These are phyloP conservation scores for Cryptomyrus ogoouensis DNA, from an alignment of 2,113 vertebrate species.

Conservation along the genomic window DNA sequence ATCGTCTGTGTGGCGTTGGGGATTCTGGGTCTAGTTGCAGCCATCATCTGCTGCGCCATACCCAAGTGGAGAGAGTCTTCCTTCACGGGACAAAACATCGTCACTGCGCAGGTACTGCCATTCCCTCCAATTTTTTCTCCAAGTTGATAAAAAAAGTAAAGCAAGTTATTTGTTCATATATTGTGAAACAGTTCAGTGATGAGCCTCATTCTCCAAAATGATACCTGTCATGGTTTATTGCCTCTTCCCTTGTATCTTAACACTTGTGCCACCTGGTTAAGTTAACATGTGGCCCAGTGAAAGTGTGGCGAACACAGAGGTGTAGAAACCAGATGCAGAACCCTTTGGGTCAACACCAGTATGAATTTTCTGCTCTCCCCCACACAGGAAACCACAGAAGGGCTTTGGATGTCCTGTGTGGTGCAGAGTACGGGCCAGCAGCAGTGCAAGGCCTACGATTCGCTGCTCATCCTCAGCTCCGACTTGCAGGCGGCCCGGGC, in stretches of 20 bases:
- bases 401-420: slow-evolving; percentile 66
- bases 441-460: slow-evolving; percentile 68
- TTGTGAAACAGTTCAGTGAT: not conserved
- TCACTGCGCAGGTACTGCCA: slow-evolving; percentile 59
- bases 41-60: slow-evolving; percentile 53
- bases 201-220: not conserved
- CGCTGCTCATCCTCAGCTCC: slow-evolving; percentile 50
- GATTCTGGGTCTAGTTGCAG: slow-evolving; percentile 57
- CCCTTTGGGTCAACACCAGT: not conserved
- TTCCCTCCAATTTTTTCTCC: not conserved
- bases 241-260: not conserved
- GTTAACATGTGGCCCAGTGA: not conserved
- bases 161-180: not conserved
- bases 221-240: not conserved
- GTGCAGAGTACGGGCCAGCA: slow-evolving; percentile 71
- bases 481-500: slow-evolving; percentile 64
- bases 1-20: slow-evolving; percentile 56
- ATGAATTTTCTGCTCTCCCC: not conserved
- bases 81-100: slow-evolving; percentile 57
- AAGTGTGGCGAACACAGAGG: not conserved
- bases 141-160: not conserved
- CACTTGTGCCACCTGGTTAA: not conserved
- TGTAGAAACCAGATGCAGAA: not conserved
- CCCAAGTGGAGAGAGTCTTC: slow-evolving; percentile 62
- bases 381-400: slow-evolving; percentile 47